Conservation (phyloP, 2,113 vertebrate genomes). For the Pogonocichla stellata region DNA sequence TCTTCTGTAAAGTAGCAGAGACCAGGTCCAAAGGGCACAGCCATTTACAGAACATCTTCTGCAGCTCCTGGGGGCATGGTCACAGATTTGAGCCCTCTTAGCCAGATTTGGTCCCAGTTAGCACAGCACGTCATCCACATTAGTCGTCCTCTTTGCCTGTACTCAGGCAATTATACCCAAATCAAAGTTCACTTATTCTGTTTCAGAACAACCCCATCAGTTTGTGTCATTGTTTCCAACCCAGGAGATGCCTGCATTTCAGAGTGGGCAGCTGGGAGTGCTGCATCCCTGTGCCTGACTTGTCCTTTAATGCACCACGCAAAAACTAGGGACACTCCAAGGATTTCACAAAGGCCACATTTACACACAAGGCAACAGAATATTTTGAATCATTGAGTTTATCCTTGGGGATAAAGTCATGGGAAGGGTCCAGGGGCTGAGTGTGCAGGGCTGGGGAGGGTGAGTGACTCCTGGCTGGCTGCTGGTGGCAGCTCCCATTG, state of each 20-base stretch:
- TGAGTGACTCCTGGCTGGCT: not conserved
- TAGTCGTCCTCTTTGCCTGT: not conserved
- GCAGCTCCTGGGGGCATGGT: not conserved
- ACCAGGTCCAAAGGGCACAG: not conserved
- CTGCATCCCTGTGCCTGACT: not conserved
- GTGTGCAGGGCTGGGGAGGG: not conserved
- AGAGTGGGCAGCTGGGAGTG: not conserved
- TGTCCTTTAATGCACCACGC: not conserved
- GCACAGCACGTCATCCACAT: fast-evolving
- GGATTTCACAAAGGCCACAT: not conserved
- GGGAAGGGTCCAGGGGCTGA: not conserved
- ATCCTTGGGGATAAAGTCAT: not conserved
- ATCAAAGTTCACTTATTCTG: not conserved
- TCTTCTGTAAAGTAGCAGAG: not conserved
- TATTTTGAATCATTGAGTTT: not conserved
- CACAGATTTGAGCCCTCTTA: not conserved
- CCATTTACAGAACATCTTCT: not conserved
- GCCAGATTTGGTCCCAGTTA: not conserved
- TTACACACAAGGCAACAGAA: not conserved
- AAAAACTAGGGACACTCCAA: not conserved
- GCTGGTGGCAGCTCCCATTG: not conserved
- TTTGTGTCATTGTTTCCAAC: not conserved
- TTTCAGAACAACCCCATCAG: not conserved
- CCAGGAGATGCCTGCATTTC: not conserved
- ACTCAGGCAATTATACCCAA: not conserved